A percentile compares a stretch with the other conserved stretches of the same genome.
phyloP scores from a whole-genome alignment of 2,113 vertebrate species.

The Antigone vipio region DNA sequence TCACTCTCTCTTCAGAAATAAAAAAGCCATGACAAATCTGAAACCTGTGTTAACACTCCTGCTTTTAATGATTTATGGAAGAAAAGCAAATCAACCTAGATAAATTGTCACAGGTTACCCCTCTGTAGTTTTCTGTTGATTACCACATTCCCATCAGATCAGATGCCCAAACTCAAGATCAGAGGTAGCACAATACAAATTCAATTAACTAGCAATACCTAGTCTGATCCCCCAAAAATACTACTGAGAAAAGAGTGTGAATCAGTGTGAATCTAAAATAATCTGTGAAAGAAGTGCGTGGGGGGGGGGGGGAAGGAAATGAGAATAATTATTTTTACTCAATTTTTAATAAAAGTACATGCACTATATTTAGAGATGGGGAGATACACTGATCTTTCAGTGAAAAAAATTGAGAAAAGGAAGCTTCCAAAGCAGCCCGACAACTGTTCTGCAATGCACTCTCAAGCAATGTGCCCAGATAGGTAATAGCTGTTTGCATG shows the following conservation, averaged over 20 bases:
- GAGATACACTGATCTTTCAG: background rate
- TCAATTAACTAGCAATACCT: background rate
- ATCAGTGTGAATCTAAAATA: background rate
- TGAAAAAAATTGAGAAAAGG: background rate
- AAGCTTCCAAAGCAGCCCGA: background rate
- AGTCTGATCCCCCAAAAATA: background rate
- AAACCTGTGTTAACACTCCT: background rate
- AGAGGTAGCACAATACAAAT: background rate
- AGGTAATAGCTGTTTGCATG: conserved; percentile 13
- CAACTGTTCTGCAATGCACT: background rate
- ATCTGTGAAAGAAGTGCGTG: background rate
- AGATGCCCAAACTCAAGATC: background rate
- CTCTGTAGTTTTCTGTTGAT: background rate
- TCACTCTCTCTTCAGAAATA: background rate
- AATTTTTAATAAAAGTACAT: background rate
- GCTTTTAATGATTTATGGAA: background rate
- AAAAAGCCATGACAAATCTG: background rate
- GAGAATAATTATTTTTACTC: background rate
- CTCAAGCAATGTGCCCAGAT: background rate
- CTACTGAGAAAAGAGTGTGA: background rate
- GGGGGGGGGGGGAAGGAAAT: rapidly evolving
- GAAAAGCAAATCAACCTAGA: background rate
- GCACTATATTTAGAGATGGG: background rate
- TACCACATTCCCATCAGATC: background rate
- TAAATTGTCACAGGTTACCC: background rate